Evolutionary conservation across 1,140 invertebrate species (phyloP), one percentile per base, ranked within the genome.

Genomic region (Amyelois transitella): DNA sequence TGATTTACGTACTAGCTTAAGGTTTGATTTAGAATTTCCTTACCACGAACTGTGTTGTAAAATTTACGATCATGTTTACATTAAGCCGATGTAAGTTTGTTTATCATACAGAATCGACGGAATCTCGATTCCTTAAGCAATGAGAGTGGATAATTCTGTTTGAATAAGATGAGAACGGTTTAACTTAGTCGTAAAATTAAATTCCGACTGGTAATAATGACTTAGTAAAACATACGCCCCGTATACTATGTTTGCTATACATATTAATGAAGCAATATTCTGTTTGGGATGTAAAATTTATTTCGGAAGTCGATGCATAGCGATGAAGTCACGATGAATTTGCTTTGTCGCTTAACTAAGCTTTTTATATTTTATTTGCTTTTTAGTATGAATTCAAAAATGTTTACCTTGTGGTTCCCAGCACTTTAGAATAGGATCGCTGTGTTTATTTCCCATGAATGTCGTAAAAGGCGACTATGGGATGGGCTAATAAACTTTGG

Each of bases 21-120:
- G 65, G 75, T 82, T 75, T 62, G 66, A 69, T 70, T 48, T 64
- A 62, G 61, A 70, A 69, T 72, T 68, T 73, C 66, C 71, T 63
- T 57, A 60, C 53, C 60, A 51, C 58, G 68, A 66, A 70, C 58
- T 55, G 38, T 67, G 56, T 72, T 70, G 69, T 76, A 75, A 81
- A 83, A 80, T 81, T 82, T 77, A 82, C 72, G 76, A 80, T 48
- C 58, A 47, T 83, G 75, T 83, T 83, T 83, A 75, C 76, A 60
- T 75, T 74, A 64, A 64, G 59, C 56, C 63, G 64, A 73, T 77
- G 60, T 70, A 68, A 75, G 77, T 76, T 83, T 80, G 76, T 79
- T 81, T 81, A 83, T 75, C 72, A 66, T 67, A 62, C 44, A 72
- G 69, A 77, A 76, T 75, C 71, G 68, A 70, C 64, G 70, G 69